Base-by-base conservation (phyloP, 2,797 vertebrate species). In the Gymnocypris eckloni region DNA sequence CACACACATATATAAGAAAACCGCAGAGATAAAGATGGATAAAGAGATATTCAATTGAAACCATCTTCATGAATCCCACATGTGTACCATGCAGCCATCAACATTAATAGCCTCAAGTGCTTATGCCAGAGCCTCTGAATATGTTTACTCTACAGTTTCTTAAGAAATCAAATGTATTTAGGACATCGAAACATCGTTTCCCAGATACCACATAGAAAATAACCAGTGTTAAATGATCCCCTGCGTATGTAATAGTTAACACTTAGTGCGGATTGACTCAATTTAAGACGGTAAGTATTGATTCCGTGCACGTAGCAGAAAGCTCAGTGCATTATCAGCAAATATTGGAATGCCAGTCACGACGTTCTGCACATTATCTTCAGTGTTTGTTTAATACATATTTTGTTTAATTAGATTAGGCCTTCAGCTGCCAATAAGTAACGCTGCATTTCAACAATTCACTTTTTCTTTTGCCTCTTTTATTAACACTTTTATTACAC, bases 21-120 rank as follows among this genome's bases (percentile, higher is more conserved):
- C 12, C 33, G 8, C 12, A 76, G 59, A 77, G 48, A 76, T 50
- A 43, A 79, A 84, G 50, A 78, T 70, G n/a, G 33, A 78, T 70
- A n/a, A 66, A 70, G 50, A 78, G 16, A 70, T 77, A 45, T 52
- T 48, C 28, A 45, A 39, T 54, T 50, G 48, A 66, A 84, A 54
- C 28, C 48, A 39, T 54, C 61, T 43, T 28, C 56, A 79, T 66
- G 59, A 79, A 48, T 79, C 16, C 59, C 78, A 79, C 9, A 9
- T 66, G 78, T 79, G 71, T 61, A 20, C 13, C 22, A 50, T 76
- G 72, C 54, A 52, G 43, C 70, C 54, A 25, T 83, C 15, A 66
- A 2, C 7, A 2, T 33, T 52, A 39, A 67, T 41, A 67, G 82
- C 33, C 45, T 50, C 52, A 76, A 83, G 28, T 67, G 41, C 54